Evolutionary conservation across 2,113 vertebrate genomes (phyloP), one percentile per base, ranked within the genome.

Genomic region (Rutilus rutilus): DNA sequence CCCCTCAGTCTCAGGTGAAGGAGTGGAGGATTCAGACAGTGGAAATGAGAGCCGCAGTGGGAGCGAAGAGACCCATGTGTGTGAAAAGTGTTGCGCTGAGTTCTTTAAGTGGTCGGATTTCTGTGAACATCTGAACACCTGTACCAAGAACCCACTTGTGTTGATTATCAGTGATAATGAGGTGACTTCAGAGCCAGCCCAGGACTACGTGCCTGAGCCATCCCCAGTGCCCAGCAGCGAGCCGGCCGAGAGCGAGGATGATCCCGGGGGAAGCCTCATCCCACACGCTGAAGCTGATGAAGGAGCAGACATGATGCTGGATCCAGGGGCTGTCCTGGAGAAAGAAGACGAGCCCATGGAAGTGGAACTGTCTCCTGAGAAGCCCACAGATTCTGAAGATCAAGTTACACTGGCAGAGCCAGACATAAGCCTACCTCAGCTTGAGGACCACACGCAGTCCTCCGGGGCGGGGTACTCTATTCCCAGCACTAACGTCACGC

Each of bases 41-140:
- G 97, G 97, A 79, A 96, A 96, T 0, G 98, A 99, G 94, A 97
- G 97, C 94, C 93, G 96, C 87, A 99, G 98, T 0, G 98, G 97
- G 88, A 96, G 97, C 0, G 98, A 99, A 91, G 98, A 99, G 92
- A 97, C 97, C 47, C 97, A 96, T 0, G 90, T 99, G 87, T 99
- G 98, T 60, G 97, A 97, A 90, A 96, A 97, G 91, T 99, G 98
- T 93, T 99, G 98, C 0, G 98, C 97, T 0, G 98, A 99, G 91
- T 99, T 99, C 95, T 99, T 99, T 95, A 97, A 97, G 94, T 98
- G 97, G 97, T 93, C 96, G 0, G 98, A 99, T 94, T 97, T 99
- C 91, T 94, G 98, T 92, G 96, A 96, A 93, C 98, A 99, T 95
- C 96, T 97, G 93, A 95, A 95, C 86, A 96, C 86, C 93, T 99